Evolutionary conservation across 2,113 vertebrate genomes (phyloP), one percentile per base, ranked within the genome.

Genomic region (Corapipo altera): DNA sequence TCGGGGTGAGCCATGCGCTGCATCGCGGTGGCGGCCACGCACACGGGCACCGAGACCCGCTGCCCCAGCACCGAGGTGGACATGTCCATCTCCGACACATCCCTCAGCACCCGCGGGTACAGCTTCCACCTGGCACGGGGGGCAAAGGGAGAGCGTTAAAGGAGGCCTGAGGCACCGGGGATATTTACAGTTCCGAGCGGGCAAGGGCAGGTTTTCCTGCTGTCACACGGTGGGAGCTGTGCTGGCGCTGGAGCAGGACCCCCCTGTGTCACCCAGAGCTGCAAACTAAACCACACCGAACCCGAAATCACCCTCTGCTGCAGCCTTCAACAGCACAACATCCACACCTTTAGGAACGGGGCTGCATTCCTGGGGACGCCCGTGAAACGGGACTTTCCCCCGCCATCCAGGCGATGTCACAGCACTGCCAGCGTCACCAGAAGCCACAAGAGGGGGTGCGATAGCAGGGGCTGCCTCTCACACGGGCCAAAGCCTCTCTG

Each of bases 1-100:
- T 99, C 98, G 5, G 97, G 96, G 0, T 99, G 99, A 81, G 99
- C 99, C 99, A 99, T 98, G 85, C 98, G 82, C 94, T 99, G 99
- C 99, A 99, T 99, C 0, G 99, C 99, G 0, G 99, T 99, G 1
- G 99, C 98, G 4, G 96, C 98, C 0, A 97, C 98, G 8, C 99
- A 99, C 48, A 99, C 52, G 0, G 99, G 99, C 98, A 99, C 98
- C 96, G 97, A 98, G 82, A 99, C 92, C 30, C 57, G 96, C 75
- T 99, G 98, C 1, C 99, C 99, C 73, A 99, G 95, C 3, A 99
- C 93, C 0, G 96, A 97, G 30, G 98, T 97, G 2, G 98, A 98
- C 94, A 99, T 89, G 65, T 99, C 99, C 86, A 99, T 87, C 4
- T 78, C 70, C 3, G 99, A 99, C 88, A 99, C 99, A 0, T 99